Conservation (phyloP, 1,140 invertebrate genomes). For the Metaphire vulgaris region DNA sequence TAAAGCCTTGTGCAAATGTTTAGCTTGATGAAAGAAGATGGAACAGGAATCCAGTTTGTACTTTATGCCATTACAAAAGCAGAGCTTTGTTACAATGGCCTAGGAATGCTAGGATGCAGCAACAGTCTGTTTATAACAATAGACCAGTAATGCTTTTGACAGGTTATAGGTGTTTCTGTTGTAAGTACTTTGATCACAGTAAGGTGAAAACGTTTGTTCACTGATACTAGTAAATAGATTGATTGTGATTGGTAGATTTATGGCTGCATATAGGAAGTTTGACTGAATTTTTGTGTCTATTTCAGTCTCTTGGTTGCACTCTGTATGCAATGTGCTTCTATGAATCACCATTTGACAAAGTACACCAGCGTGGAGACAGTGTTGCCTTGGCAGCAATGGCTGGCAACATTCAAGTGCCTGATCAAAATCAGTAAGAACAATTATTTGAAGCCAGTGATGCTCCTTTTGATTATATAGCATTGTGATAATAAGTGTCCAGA, state of each 20-base stretch:
- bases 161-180: neutral
- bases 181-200: neutral
- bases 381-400: slow-evolving; percentile 76
- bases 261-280: slow-evolving; percentile 3
- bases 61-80: no score
- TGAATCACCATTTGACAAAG: slow-evolving; percentile 75
- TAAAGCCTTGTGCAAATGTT: no score
- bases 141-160: neutral
- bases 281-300: slow-evolving; percentile 37
- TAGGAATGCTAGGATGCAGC: neutral
- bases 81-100: no score
- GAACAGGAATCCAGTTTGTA: no score
- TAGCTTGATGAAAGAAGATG: no score
- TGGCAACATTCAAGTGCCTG: slow-evolving; percentile 67
- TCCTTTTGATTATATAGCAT: neutral
- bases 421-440: slow-evolving; percentile 50
- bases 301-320: slow-evolving; percentile 76
- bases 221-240: neutral
- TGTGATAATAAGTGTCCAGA: neutral
- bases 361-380: slow-evolving; percentile 78
- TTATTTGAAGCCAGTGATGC: neutral
- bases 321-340: slow-evolving; percentile 78
- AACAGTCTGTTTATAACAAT: neutral
- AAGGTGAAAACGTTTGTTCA: neutral
- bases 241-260: neutral